Percentiles rank a stretch among this genome's conserved stretches.
phyloP scores from a whole-genome alignment of 2,113 vertebrate genomes.

The Eulemur rufifrons region DNA sequence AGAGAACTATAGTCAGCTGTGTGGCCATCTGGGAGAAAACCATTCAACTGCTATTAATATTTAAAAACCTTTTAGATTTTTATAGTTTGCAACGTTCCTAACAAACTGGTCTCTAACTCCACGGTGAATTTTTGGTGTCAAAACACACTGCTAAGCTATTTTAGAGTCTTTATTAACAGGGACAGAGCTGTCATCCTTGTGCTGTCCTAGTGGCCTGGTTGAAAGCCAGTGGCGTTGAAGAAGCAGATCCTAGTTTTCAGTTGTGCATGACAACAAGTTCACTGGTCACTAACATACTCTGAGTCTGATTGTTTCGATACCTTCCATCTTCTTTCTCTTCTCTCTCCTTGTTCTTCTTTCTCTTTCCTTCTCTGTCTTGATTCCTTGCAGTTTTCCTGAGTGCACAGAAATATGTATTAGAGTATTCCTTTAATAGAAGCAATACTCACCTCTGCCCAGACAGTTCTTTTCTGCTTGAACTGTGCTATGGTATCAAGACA shows the following conservation, averaged over 20 bases:
- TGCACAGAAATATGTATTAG: background rate
- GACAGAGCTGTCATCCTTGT: slow-evolving; percentile 39
- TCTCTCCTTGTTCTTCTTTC: background rate
- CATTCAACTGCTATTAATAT: slow-evolving; percentile 80
- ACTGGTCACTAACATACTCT: background rate
- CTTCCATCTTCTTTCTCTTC: slow-evolving; percentile 43
- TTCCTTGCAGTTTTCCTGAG: background rate
- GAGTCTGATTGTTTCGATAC: background rate
- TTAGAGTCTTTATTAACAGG: slow-evolving; percentile 56
- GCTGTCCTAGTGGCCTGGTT: slow-evolving; percentile 47
- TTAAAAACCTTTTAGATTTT: slow-evolving; percentile 75
- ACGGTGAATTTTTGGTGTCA: slow-evolving; percentile 71
- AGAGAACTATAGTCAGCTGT: slow-evolving; percentile 74
- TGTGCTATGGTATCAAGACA: background rate
- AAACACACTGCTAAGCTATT: slow-evolving; percentile 41
- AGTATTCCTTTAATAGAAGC: background rate
- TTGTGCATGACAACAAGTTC: background rate
- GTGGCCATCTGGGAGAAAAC: slow-evolving; percentile 79
- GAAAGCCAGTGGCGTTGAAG: background rate
- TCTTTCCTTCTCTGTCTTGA: background rate
- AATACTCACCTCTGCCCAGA: background rate
- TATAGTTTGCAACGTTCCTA: slow-evolving; percentile 61
- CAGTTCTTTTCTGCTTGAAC: background rate
- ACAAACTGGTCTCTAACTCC: slow-evolving; percentile 65
- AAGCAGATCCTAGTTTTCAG: background rate